Evolutionary conservation across 2,113 vertebrate species (phyloP).

Genomic region (Cardinalis cardinalis): DNA sequence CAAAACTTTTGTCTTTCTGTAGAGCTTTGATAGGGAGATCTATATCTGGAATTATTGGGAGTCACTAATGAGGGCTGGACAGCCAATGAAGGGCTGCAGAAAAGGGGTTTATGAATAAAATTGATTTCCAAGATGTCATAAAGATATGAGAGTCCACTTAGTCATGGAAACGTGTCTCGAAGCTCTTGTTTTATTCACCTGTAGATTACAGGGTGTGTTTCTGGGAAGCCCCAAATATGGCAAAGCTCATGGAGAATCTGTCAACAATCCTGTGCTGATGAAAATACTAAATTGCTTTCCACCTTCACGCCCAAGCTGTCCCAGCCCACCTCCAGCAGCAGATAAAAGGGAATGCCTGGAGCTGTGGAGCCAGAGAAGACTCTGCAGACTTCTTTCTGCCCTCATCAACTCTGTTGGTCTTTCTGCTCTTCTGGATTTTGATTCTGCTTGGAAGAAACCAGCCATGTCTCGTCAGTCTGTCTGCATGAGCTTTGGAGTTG

Average conservation of each 20-base stretch:
- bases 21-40: background rate
- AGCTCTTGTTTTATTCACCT: slow-evolving; percentile 4
- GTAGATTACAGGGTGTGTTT: slow-evolving; percentile 53
- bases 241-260: slow-evolving; percentile 50
- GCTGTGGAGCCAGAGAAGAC: slow-evolving; percentile 18
- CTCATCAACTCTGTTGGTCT: background rate
- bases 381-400: background rate
- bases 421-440: background rate
- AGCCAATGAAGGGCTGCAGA: background rate
- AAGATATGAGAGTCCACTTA: slow-evolving; percentile 4
- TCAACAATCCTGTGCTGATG: slow-evolving; percentile 37
- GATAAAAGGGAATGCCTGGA: slow-evolving; percentile 47
- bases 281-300: slow-evolving; percentile 42
- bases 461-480: slow-evolving; percentile 55
- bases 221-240: slow-evolving; percentile 50
- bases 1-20: background rate
- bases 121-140: background rate
- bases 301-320: slow-evolving; percentile 32
- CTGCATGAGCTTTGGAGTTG: background rate
- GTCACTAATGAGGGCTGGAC: background rate
- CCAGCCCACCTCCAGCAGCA: slow-evolving; percentile 35
- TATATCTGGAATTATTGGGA: background rate
- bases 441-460: background rate
- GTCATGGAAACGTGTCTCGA: background rate
- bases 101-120: background rate